A percentile compares a stretch with the other conserved stretches of the same genome.
These are phyloP conservation scores for Zenarchopterus dispar DNA, from an alignment of 2,797 vertebrate species.

Conservation along the genomic window DNA sequence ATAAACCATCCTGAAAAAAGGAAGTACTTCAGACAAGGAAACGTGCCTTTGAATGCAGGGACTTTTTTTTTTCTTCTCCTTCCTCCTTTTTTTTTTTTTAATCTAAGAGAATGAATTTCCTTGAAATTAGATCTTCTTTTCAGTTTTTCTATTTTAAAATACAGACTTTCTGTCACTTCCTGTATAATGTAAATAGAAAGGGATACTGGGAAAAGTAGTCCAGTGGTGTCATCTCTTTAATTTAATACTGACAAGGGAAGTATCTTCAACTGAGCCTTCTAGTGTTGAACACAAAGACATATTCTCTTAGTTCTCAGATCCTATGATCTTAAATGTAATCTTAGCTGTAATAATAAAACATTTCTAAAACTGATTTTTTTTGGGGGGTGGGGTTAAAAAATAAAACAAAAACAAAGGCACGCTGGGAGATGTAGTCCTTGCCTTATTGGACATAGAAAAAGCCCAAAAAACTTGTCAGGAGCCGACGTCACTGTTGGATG, in stretches of 20 bases:
- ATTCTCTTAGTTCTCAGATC: not conserved
- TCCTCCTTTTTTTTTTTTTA: not conserved
- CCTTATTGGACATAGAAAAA: not conserved
- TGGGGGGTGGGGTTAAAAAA: not conserved
- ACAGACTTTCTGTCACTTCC: slow-evolving; percentile 51
- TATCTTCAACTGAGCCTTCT: not conserved
- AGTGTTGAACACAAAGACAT: not conserved
- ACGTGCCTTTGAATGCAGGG: slow-evolving; percentile 9
- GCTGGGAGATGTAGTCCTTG: slow-evolving; percentile 35
- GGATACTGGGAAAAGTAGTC: slow-evolving; percentile 52
- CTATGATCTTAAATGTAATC: not conserved
- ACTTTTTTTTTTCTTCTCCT: slow-evolving; percentile 14
- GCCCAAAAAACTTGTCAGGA: not conserved
- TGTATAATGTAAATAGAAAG: not conserved
- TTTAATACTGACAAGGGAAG: slow-evolving; percentile 28
- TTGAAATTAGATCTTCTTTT: too few relatives aligned
- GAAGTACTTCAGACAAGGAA: not conserved
- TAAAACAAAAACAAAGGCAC: slow-evolving; percentile 6
- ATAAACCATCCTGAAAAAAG: slow-evolving; percentile 17
- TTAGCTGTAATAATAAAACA: not conserved
- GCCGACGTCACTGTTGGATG: not conserved
- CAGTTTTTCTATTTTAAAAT: slow-evolving; percentile 15
- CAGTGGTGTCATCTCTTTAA: not conserved
- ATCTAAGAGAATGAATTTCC: too few relatives aligned
- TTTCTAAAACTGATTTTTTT: not conserved